These are phyloP conservation scores for Hestina assimilis DNA, from an alignment of 1,140 invertebrate genomes.

Conservation along the genomic window DNA sequence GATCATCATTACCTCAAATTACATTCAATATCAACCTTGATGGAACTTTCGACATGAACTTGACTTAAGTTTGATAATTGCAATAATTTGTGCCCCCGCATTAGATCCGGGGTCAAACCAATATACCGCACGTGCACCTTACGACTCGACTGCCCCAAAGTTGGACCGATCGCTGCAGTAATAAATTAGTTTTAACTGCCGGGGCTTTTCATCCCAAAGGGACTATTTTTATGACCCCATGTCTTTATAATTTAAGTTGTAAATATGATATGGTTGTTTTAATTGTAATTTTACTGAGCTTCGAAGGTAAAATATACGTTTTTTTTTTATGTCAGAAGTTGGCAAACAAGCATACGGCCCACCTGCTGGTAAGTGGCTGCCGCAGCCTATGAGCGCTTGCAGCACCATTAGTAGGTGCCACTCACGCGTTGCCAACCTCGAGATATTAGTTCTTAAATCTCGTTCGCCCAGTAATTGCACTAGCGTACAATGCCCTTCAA, in stretches of 20 bases:
- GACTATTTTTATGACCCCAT: constrained; percentile 4
- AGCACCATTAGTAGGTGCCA: too few relatives aligned
- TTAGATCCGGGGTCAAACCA: constrained; percentile 1
- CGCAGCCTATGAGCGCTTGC: too few relatives aligned
- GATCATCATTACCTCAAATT: background rate
- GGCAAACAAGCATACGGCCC: too few relatives aligned
- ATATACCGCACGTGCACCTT: constrained; percentile 2
- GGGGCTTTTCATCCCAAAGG: constrained; percentile 1
- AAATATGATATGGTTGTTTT: background rate
- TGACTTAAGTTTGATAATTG: too few relatives aligned
- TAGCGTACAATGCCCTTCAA: too few relatives aligned
- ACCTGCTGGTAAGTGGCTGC: too few relatives aligned
- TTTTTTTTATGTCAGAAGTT: too few relatives aligned
- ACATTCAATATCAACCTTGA: background rate
- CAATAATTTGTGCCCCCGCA: background rate
- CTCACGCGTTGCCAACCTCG: too few relatives aligned
- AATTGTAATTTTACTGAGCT: too few relatives aligned
- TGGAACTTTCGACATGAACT: background rate
- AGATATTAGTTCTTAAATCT: too few relatives aligned
- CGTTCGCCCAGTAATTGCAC: too few relatives aligned
- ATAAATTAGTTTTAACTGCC: constrained; percentile 6
- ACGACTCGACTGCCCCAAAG: constrained; percentile 3
- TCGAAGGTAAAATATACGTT: too few relatives aligned
- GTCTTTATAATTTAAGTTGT: background rate
- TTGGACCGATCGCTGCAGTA: background rate